Percentiles rank a stretch among this genome's conserved stretches.
Evolutionary conservation across 2,888 invertebrate genomes (phyloP).

Genomic region (Hydraecia micacea): DNA sequence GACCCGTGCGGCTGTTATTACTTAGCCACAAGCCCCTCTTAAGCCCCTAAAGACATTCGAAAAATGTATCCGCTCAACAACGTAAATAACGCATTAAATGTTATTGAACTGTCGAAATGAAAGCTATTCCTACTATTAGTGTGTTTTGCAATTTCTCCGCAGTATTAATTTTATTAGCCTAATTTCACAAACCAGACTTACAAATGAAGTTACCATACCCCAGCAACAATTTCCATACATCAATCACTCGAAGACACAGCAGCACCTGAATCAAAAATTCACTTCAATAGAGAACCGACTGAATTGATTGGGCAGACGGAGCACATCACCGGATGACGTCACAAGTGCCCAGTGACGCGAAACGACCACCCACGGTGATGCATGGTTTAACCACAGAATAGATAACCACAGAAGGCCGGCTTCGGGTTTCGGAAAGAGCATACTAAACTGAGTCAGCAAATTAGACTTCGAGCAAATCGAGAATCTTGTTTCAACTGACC

Average conservation of each 20-base stretch:
- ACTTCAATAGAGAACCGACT: conserved; percentile 17
- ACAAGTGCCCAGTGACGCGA: conserved; percentile 41
- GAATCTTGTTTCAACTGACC: neutral
- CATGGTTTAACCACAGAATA: conserved; percentile 15
- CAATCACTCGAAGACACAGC: conserved; percentile 35
- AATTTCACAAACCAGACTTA: neutral
- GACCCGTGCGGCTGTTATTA: no score
- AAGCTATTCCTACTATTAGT: no score
- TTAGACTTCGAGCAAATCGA: neutral
- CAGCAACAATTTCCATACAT: conserved; percentile 18
- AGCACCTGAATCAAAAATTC: conserved; percentile 40
- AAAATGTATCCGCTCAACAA: no score
- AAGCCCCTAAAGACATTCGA: no score
- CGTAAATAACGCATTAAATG: no score
- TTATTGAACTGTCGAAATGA: no score
- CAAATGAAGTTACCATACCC: neutral
- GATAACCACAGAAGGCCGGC: conserved; percentile 4
- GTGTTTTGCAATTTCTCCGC: no score
- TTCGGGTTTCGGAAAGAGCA: neutral
- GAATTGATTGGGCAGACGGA: conserved; percentile 45
- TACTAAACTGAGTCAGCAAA: neutral
- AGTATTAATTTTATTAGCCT: neutral
- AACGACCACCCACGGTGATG: conserved; percentile 33
- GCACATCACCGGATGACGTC: conserved; percentile 47
- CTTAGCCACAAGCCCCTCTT: no score